Evolutionary conservation across 2,888 invertebrate species (phyloP).

Genomic region (Chouioia cunea): DNA sequence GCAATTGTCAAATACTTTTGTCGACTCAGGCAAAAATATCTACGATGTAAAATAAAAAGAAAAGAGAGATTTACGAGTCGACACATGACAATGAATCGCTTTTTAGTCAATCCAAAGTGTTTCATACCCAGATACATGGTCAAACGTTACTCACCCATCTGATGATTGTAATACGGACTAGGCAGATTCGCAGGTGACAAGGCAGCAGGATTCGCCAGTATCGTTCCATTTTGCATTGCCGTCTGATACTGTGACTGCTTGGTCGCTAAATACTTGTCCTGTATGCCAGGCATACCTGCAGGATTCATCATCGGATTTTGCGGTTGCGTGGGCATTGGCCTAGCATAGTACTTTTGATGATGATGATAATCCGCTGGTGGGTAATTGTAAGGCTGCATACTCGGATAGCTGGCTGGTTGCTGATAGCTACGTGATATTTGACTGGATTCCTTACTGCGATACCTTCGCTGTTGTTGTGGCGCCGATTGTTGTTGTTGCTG

Average conservation of each 20-base stretch:
- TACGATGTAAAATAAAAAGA: no score
- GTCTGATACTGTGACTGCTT: constrained; percentile 45
- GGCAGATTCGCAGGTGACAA: constrained; percentile 54
- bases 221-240: constrained; percentile 51
- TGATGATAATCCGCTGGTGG: constrained; percentile 25
- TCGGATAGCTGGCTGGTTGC: constrained; percentile 36
- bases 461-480: constrained; percentile 26
- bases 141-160: constrained; percentile 48
- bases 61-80: no score
- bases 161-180: constrained; percentile 57
- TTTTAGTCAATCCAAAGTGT: no score
- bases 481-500: constrained; percentile 33
- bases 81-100: no score
- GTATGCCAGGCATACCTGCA: constrained; percentile 49
- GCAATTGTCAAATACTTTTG: no score
- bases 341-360: constrained; percentile 43
- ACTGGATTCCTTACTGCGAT: neutral
- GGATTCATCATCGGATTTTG: constrained; percentile 39
- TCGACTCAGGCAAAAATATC: no score
- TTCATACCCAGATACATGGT: no score
- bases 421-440: constrained; percentile 33
- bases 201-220: constrained; percentile 50
- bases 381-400: constrained; percentile 36
- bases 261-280: constrained; percentile 52
- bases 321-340: neutral